Evolutionary conservation across 2,113 vertebrate genomes (phyloP), one percentile per base, ranked within the genome.

Genomic region (Lagopus leucura): DNA sequence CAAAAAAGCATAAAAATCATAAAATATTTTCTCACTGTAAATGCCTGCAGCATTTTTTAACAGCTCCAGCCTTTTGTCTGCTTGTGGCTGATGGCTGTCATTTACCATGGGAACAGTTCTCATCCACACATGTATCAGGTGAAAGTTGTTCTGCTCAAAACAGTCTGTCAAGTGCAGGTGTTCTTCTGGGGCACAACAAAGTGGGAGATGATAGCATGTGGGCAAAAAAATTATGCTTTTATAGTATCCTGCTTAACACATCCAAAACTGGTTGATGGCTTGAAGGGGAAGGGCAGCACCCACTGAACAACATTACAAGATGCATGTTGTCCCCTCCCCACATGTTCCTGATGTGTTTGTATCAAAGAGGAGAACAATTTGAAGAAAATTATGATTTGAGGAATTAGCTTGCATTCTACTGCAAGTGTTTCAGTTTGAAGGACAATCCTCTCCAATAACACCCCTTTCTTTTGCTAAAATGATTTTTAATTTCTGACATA

Each of bases 51-150:
- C 69, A 60, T 86, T 90, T 90, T 38, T 71, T 88, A 90, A 60
- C 50, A 34, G 10, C 50, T 82, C 61, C 74, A 79, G 18, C 20
- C 24, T 16, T 70, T 88, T 52, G 60, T 65, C 57, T 93, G 57
- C 55, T 69, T 36, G 16, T 13, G 3, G 36, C 30, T 71, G 2
- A 1, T 72, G n/a, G 36, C 64, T 95, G 86, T 21, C 50, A 73
- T 89, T 94, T 86, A 63, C 70, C 32, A 15, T 73, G 54, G 75
- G 75, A 92, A 58, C 64, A 66, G 48, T 70, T 87, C 71, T 92
- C 75, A 80, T 14, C 80, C 88, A 54, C 72, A 96, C 4, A 0
- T 57, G 54, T 65, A 66, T 70, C 58, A 66, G 86, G 88, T 88
- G 79, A 82, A 70, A 70, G 70, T 21, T 94, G 20, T n/a, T n/a